These are phyloP conservation scores for Haliaeetus vocifer DNA, from an alignment of 2,797 vertebrate species.

Conservation along the genomic window DNA sequence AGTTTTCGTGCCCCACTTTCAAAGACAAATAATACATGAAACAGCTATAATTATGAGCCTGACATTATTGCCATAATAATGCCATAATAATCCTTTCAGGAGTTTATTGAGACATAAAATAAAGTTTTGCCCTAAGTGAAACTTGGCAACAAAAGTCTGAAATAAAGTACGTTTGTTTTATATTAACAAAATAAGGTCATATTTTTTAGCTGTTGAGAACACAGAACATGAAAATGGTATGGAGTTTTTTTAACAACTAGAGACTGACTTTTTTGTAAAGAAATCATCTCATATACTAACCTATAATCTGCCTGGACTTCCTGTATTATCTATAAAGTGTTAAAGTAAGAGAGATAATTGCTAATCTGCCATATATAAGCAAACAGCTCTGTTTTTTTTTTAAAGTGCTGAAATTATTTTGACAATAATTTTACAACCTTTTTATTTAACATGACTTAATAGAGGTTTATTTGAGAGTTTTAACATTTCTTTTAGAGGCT, in stretches of 20 bases:
- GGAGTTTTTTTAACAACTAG: background rate
- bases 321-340: background rate
- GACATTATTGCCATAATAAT: conserved; percentile 11
- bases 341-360: background rate
- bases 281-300: background rate
- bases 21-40: conserved; percentile 19
- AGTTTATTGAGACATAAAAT: conserved; percentile 24
- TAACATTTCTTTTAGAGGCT: background rate
- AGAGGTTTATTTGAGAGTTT: background rate
- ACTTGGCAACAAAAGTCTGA: background rate
- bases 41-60: conserved; percentile 18
- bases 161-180: conserved; percentile 16
- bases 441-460: background rate
- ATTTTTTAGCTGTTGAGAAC: background rate
- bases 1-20: conserved; percentile 5
- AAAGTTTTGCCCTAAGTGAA: conserved; percentile 6
- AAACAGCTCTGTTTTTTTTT: background rate
- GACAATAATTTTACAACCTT: background rate
- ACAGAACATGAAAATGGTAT: background rate
- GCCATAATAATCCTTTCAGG: background rate
- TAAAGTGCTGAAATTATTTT: background rate
- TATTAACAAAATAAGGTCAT: background rate
- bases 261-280: background rate
- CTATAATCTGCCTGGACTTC: background rate
- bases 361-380: background rate